Evolutionary conservation across 1,140 invertebrate species (phyloP).

Genomic region (Andricus grossulariae): DNA sequence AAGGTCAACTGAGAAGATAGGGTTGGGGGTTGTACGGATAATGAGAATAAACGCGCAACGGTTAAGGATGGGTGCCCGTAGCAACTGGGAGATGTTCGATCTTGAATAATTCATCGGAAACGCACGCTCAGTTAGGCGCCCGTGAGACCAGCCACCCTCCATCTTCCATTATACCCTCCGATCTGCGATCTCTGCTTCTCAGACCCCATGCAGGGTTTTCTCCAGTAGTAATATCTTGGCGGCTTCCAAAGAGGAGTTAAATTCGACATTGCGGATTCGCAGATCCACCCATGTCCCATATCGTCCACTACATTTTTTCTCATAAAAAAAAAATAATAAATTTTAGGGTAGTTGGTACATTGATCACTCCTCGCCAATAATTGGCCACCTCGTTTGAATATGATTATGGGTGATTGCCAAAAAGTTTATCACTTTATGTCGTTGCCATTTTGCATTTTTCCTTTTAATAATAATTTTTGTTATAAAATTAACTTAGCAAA

Average conservation of each 20-base stretch:
- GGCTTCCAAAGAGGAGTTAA: constrained; percentile 2
- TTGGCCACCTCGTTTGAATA: too few species aligned
- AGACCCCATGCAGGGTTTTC: background rate
- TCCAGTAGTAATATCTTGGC: constrained; percentile 10
- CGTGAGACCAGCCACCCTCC: constrained; percentile 57
- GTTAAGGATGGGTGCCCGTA: constrained; percentile 54
- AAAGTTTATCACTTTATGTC: too few species aligned
- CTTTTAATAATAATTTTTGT: too few species aligned
- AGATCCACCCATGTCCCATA: background rate
- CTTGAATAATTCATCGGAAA: constrained; percentile 66
- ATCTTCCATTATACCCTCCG: constrained; percentile 38
- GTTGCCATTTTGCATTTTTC: too few species aligned
- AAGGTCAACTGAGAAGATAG: constrained; percentile 43
- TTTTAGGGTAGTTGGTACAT: too few species aligned
- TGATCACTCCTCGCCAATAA: too few species aligned
- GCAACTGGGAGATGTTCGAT: constrained; percentile 56
- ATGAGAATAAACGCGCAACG: constrained; percentile 56
- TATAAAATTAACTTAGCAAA: too few species aligned
- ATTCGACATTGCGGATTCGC: background rate
- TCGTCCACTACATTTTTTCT: background rate
- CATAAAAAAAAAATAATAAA: too few species aligned
- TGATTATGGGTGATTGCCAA: too few species aligned
- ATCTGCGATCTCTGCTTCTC: constrained; percentile 9
- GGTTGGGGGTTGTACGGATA: constrained; percentile 45
- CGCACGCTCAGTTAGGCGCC: constrained; percentile 60